Conservation (phyloP, 2,888 invertebrate species). For the Thysanoteuthis rhombus region DNA sequence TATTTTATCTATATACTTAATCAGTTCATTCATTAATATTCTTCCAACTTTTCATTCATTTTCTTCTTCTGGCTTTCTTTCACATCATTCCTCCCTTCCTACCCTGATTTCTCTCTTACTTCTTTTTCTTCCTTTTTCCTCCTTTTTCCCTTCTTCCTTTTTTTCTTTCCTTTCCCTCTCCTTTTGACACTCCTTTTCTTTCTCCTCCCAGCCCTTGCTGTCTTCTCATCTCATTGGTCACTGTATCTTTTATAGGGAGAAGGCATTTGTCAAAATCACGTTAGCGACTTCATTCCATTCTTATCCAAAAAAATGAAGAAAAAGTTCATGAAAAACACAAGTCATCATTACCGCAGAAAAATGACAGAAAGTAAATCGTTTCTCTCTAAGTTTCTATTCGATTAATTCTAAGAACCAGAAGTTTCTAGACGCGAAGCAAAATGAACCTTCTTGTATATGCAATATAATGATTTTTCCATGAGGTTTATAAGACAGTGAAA, state of each 20-base stretch:
- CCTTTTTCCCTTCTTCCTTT: too few relatives aligned
- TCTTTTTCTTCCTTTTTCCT: too few relatives aligned
- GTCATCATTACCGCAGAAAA: neutral
- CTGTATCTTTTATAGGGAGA: neutral
- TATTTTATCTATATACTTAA: too few relatives aligned
- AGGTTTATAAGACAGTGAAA: neutral
- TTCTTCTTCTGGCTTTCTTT: too few relatives aligned
- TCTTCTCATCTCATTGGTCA: neutral
- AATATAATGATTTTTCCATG: neutral
- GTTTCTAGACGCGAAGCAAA: neutral
- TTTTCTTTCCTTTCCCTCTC: too few relatives aligned
- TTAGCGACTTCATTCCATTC: neutral
- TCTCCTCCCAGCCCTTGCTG: too few relatives aligned
- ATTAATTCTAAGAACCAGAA: neutral
- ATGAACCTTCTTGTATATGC: neutral
- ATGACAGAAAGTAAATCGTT: neutral
- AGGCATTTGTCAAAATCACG: neutral
- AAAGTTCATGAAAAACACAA: neutral
- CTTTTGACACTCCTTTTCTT: too few relatives aligned
- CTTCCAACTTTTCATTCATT: too few relatives aligned
- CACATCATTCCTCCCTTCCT: too few relatives aligned
- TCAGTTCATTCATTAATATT: too few relatives aligned
- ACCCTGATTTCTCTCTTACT: too few relatives aligned
- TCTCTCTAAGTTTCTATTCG: neutral
- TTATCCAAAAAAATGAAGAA: neutral